phyloP scores from a whole-genome alignment of 1,140 invertebrate species.

The Macrotrachela quadricornifera region DNA sequence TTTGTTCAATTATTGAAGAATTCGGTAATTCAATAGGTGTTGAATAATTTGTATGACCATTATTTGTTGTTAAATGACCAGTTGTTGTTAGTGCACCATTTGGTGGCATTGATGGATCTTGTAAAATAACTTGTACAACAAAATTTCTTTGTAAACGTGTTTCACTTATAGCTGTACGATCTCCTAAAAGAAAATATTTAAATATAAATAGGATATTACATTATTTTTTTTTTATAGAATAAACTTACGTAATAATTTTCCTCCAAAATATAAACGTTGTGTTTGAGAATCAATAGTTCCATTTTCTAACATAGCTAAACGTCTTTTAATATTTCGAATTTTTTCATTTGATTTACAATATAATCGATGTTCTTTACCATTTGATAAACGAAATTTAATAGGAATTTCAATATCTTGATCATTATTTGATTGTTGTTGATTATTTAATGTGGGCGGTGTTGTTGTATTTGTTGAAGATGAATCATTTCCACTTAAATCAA shows the following conservation, averaged over 20 bases:
- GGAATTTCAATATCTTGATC: slow-evolving; percentile 58
- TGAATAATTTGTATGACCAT: no score
- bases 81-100: no score
- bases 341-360: slow-evolving; percentile 62
- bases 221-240: no score
- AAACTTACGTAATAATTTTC: slow-evolving; percentile 58
- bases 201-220: no score
- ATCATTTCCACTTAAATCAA: background rate
- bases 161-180: no score
- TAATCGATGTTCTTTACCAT: slow-evolving; percentile 63
- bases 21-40: no score
- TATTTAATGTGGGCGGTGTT: slow-evolving; percentile 22
- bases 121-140: no score
- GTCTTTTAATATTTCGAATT: slow-evolving; percentile 54
- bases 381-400: slow-evolving; percentile 63
- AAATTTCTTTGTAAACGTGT: no score
- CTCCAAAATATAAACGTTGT: slow-evolving; percentile 81
- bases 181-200: no score
- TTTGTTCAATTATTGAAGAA: no score
- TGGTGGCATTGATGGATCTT: no score
- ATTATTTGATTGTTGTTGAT: slow-evolving; percentile 11
- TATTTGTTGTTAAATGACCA: no score
- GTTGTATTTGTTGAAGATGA: slow-evolving; percentile 15
- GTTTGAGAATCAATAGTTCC: slow-evolving; percentile 49
- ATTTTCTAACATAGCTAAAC: slow-evolving; percentile 55